These are phyloP conservation scores for Drosophila paracracens DNA, from an alignment of 2,888 invertebrate genomes.

Conservation along the genomic window DNA sequence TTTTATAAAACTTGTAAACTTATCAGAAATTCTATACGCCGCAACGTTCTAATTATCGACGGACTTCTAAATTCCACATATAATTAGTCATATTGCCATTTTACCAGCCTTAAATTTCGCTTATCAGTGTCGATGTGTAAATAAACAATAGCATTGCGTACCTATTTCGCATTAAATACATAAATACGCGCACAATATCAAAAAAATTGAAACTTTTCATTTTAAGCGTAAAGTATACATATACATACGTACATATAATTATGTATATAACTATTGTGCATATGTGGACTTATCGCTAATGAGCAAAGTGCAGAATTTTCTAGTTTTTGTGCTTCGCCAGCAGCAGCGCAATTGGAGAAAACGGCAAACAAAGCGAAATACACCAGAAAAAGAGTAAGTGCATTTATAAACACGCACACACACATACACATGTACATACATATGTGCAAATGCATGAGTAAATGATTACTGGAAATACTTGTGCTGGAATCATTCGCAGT, in stretches of 20 bases:
- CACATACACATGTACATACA: no score
- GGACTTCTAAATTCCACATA: not conserved
- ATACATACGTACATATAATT: not conserved
- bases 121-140: conserved; percentile 6
- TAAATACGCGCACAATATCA: not conserved
- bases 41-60: not conserved
- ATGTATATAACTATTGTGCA: conserved; percentile 11
- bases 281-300: conserved; percentile 34
- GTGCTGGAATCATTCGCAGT: conserved; percentile 26
- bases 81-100: no score
- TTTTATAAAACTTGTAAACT: not conserved
- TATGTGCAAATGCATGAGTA: not conserved
- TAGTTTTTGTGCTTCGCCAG: conserved; percentile 11
- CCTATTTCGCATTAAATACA: not conserved
- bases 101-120: not conserved
- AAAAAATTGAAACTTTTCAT: not conserved
- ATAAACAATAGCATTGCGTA: not conserved
- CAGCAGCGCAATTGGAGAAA: conserved; percentile 20
- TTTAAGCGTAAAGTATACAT: not conserved
- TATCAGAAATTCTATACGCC: not conserved
- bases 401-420: conserved; percentile 6
- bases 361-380: conserved; percentile 12
- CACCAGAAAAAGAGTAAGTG: conserved; percentile 3
- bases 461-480: conserved; percentile 25
- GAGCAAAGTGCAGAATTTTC: conserved; percentile 51